Evolutionary conservation across 2,797 vertebrate species (phyloP), one percentile per base, ranked within the genome.

Genomic region (Bovichtus diacanthus): DNA sequence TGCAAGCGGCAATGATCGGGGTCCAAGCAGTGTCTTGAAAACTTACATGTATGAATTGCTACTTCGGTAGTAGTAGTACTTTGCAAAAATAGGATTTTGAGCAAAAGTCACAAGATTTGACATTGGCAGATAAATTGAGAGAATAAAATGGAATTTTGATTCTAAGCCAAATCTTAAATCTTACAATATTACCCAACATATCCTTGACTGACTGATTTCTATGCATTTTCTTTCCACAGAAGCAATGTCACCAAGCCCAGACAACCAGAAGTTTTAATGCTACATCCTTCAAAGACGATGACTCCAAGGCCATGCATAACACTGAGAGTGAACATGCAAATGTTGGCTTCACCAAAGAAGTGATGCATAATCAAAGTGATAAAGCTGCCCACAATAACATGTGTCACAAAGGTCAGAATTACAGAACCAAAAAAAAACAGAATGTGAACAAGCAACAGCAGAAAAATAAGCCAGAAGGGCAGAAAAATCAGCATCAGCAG

Each of bases 151-250:
- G n/a, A n/a, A n/a, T n/a, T n/a, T n/a, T n/a, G n/a, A n/a, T n/a
- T n/a, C n/a, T n/a, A 8, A 38, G n/a, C 39, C 38, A 1, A 49
- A 55, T 31, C 9, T 59, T 41, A 1, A 49, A 55, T 31, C 9
- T 59, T 41, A 10, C 8, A 44, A 18, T 43, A 27, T 39, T n/a
- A 21, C 53, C 2, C 43, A 25, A 25, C 9, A 18, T 36, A 50
- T 6, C 12, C 1, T 21, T 36, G 9, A 44, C 4, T 31, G 46
- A 0, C 9, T 7, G 6, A 16, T 29, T 34, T 72, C 1, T 36
- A 0, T 59, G 27, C 2, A 12, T 66, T 69, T 78, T 55, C 27
- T 69, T 63, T 74, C 55, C 6, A 59, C 84, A 88, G 88, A 91
- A 56, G 47, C 80, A 15, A 18, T 13, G 3, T 62, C 19, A 66